phyloP scores from a whole-genome alignment of 2,797 vertebrate genomes.

The Remorina albescens region DNA sequence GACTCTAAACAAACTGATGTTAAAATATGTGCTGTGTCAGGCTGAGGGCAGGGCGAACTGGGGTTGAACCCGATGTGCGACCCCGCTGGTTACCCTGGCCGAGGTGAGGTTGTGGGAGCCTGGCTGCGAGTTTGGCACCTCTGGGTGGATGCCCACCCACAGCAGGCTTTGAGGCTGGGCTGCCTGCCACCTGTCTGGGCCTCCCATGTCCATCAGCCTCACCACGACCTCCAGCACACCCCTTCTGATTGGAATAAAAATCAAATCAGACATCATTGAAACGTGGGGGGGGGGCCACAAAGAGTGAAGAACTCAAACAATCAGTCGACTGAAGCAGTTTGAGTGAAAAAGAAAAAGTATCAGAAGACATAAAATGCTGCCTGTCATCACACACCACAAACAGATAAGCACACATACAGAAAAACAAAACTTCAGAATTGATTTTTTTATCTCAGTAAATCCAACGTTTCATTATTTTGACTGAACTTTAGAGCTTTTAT shows the following conservation, averaged over 20 bases:
- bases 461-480: no score
- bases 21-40: conserved; percentile 43
- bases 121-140: conserved; percentile 81
- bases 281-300: no score
- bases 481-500: not conserved
- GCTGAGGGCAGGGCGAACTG: conserved; percentile 61
- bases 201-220: conserved; percentile 56
- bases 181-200: conserved; percentile 81
- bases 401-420: not conserved
- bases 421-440: no score
- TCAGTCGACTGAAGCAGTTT: not conserved
- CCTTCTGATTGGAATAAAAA: conserved; percentile 4
- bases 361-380: not conserved
- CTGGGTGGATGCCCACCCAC: conserved; percentile 74
- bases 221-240: conserved; percentile 45
- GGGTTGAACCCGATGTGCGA: conserved; percentile 63
- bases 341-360: not conserved
- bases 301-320: not conserved
- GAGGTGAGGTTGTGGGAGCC: conserved; percentile 76
- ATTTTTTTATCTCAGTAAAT: no score
- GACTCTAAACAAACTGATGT: not conserved
- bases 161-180: conserved; percentile 69
- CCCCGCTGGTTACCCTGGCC: conserved; percentile 59
- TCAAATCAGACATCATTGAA: not conserved
- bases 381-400: not conserved